Conservation (phyloP, 2,113 vertebrate genomes). For the Atrichornis clamosus region DNA sequence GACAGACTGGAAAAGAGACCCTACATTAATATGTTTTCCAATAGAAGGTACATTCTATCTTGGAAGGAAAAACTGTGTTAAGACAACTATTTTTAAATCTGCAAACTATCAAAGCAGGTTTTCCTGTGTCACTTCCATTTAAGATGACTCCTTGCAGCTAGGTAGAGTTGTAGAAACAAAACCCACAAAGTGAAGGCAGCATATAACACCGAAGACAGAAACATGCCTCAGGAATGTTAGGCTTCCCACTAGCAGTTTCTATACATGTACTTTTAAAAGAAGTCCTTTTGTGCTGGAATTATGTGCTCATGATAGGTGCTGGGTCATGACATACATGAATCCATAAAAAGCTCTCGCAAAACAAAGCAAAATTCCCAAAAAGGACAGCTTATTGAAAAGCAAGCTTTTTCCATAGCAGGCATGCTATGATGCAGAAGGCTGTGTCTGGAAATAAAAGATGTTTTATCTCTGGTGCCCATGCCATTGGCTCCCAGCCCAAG, state of each 20-base stretch:
- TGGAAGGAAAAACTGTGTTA: neutral
- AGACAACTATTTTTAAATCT: neutral
- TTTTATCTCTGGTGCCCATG: neutral
- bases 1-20: neutral
- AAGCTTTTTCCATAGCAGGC: neutral
- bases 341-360: neutral
- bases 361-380: neutral
- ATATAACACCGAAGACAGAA: neutral
- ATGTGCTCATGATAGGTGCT: neutral
- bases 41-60: constrained; percentile 1
- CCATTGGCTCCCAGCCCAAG: neutral
- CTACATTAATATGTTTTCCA: neutral
- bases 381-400: neutral
- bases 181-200: neutral
- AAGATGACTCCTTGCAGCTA: constrained; percentile 12
- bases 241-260: neutral
- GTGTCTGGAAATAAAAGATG: neutral
- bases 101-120: neutral
- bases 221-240: neutral
- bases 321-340: neutral
- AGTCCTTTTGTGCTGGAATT: neutral
- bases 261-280: neutral
- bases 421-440: neutral
- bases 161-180: neutral
- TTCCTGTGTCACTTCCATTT: neutral